Base-by-base conservation (phyloP, 2,797 vertebrate species). In the Scolopax rusticola region DNA sequence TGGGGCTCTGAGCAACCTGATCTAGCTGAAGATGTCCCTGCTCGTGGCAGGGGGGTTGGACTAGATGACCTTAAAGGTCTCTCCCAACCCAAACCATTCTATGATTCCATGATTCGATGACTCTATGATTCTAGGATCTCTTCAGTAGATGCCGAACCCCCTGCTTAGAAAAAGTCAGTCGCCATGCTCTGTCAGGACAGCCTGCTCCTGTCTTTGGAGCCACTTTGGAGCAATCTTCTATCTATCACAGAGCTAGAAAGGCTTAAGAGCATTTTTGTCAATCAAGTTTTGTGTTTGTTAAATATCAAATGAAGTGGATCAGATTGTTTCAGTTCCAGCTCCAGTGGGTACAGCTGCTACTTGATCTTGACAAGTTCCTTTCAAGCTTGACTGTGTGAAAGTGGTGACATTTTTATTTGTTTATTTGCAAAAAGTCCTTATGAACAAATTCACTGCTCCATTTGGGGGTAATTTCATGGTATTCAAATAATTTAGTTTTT, bases 391-490 rank as follows among this genome's bases (percentile, higher is more conserved):
- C 59, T 77, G 11, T 53, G 24, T 79, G 64, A 64, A 87, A 85
- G 36, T 40, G 24, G 27, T 87, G 73, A 76, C 36, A 28, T 84
- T 69, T 84, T 74, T 69, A 73, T 41, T 83, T 86, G 59, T 48
- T 93, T 89, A 50, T 92, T 85, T 91, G 60, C 74, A 85, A 84
- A 93, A 67, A 86, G 20, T 17, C 41, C 56, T 61, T 77, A 56
- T 77, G 43, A 95, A 79, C 48, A 33, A n/a, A 80, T 15, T 45
- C 45, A n/a, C 53, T 65, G 12, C 45, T 95, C 67, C 61, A 60
- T 84, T 45, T 95, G 51, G 45, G 45, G 28, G 8, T 36, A 70
- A 64, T 87, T 89, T 84, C 9, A 30, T 28, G n/a, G 13, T 8
- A 12, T 60, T 91, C 38, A 48, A 43, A 68, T 50, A 78, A 43